A percentile compares a stretch with the other conserved stretches of the same genome.
These are phyloP conservation scores for Coleophora flavipennella DNA, from an alignment of 2,888 invertebrate species.

Conservation along the genomic window DNA sequence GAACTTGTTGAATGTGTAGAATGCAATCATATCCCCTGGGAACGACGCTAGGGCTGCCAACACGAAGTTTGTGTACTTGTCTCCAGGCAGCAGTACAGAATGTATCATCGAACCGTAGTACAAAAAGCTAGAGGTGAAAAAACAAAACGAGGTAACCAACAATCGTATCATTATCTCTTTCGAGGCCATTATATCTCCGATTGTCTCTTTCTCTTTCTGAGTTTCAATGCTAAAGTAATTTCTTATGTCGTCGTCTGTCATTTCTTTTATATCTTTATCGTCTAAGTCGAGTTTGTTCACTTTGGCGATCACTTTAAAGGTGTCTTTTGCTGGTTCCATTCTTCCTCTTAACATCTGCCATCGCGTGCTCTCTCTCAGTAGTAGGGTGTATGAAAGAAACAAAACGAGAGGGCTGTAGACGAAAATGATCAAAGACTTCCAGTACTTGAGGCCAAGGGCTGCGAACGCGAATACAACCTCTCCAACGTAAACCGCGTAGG, in stretches of 20 bases:
- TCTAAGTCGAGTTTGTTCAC: constrained; percentile 37
- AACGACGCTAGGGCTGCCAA: constrained; percentile 42
- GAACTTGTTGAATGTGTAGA: constrained; percentile 38
- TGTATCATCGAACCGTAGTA: constrained; percentile 49
- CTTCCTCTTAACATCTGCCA: constrained; percentile 50
- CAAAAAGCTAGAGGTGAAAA: constrained; percentile 48
- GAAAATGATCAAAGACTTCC: constrained; percentile 42
- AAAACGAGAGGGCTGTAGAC: constrained; percentile 41
- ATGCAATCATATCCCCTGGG: constrained; percentile 48
- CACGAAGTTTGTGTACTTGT: constrained; percentile 52
- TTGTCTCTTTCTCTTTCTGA: constrained; percentile 38
- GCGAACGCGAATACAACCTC: constrained; percentile 45
- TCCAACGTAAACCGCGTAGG: constrained; percentile 46
- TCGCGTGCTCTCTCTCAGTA: constrained; percentile 45
- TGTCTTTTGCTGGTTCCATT: constrained; percentile 36
- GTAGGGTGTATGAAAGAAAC: constrained; percentile 31
- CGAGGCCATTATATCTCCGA: constrained; percentile 41
- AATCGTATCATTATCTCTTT: constrained; percentile 46
- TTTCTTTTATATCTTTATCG: constrained; percentile 34
- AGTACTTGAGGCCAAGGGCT: constrained; percentile 44
- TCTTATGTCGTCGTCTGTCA: constrained; percentile 34
- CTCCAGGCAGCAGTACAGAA: constrained; percentile 45
- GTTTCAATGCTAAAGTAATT: constrained; percentile 35
- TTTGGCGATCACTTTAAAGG: constrained; percentile 32
- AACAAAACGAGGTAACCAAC: constrained; percentile 40